phyloP scores from a whole-genome alignment of 2,113 vertebrate species.

The Marmota flaviventris region DNA sequence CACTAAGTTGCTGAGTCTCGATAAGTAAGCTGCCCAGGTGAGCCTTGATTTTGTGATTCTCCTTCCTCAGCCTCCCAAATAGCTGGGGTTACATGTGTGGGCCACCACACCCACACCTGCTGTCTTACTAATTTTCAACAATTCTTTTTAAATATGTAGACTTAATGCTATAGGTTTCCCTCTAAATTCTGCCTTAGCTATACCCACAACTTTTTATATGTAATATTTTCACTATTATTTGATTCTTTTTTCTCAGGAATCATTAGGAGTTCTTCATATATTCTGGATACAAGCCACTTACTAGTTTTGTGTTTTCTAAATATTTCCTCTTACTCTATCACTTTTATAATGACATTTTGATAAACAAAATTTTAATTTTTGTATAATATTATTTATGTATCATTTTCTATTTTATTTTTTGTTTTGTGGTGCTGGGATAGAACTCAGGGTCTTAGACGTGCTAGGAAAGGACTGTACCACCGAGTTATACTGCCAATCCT shows the following conservation, averaged over 20 bases:
- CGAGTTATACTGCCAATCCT: no score
- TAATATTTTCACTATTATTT: not conserved
- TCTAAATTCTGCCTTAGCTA: conserved; percentile 20
- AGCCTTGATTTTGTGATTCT: not conserved
- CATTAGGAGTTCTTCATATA: not conserved
- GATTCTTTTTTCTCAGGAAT: not conserved
- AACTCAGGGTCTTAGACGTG: not conserved
- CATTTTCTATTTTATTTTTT: not conserved
- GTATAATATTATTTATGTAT: not conserved
- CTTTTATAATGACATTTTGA: not conserved
- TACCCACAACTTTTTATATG: not conserved
- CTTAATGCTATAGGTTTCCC: not conserved
- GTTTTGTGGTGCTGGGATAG: not conserved
- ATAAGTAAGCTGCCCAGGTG: not conserved
- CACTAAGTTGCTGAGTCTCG: not conserved
- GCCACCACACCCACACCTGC: no score
- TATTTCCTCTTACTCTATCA: conserved; percentile 1
- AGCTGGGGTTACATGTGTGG: not conserved
- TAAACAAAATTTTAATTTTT: not conserved
- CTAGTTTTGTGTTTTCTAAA: conserved; percentile 8
- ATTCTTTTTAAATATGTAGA: not conserved
- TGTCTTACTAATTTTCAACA: not conserved
- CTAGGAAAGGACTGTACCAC: no score
- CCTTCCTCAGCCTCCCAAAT: not conserved
- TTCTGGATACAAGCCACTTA: conserved; percentile 13